Conservation (phyloP, 2,888 invertebrate genomes). For the Brachyptera risi region DNA sequence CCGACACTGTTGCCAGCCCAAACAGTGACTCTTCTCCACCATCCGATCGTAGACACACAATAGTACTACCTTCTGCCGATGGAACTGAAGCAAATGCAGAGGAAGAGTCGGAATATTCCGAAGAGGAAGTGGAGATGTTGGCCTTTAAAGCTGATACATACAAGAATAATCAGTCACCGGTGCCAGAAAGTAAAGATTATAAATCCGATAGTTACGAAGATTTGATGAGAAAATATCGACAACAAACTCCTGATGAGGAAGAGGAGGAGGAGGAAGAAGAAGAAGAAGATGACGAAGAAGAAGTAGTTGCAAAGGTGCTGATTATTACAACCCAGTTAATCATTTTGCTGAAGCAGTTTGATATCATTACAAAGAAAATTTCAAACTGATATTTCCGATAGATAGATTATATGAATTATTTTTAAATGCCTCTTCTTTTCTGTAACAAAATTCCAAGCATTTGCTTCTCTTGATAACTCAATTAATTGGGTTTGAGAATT, state of each 20-base stretch:
- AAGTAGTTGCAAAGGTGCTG: slow-evolving; percentile 39
- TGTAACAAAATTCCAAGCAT: too few species aligned
- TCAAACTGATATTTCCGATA: too few species aligned
- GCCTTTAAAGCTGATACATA: too few species aligned
- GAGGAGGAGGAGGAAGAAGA: slow-evolving; percentile 35
- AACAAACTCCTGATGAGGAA: slow-evolving; percentile 26
- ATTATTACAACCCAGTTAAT: too few species aligned
- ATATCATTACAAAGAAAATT: too few species aligned
- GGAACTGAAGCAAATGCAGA: too few species aligned
- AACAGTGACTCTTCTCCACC: slow-evolving; percentile 26
- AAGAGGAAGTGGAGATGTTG: slow-evolving; percentile 39
- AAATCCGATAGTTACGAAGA: slow-evolving; percentile 37
- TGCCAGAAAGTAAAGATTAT: slow-evolving; percentile 32
- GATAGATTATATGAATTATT: too few species aligned
- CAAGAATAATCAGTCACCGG: slow-evolving; percentile 12
- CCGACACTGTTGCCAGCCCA: slow-evolving; percentile 14
- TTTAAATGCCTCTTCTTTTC: too few species aligned
- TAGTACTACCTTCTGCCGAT: neutral
- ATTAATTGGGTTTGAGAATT: too few species aligned
- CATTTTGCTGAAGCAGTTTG: too few species aligned
- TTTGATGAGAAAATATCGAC: slow-evolving; percentile 47
- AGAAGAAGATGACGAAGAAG: slow-evolving; percentile 35
- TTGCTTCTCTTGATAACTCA: too few species aligned
- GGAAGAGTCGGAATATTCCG: slow-evolving; percentile 30
- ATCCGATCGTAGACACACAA: slow-evolving; percentile 31